phyloP scores from a whole-genome alignment of 2,888 invertebrate species.

The Melipona beecheii region DNA sequence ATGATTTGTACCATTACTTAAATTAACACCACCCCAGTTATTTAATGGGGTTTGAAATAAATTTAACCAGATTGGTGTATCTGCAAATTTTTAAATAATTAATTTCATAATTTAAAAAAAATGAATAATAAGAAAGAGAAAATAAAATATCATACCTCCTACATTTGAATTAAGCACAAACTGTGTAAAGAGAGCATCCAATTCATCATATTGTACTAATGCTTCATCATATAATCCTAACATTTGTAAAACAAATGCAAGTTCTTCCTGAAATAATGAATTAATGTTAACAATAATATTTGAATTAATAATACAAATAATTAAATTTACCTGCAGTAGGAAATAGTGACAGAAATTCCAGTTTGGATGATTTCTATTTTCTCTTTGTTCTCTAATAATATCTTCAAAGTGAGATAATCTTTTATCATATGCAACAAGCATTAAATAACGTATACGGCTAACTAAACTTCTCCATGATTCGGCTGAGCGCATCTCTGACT shows the following conservation, averaged over 20 bases:
- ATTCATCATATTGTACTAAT: slow-evolving; percentile 97
- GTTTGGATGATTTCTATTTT: slow-evolving; percentile 93
- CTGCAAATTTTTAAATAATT: slow-evolving; percentile 81
- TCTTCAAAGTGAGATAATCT: slow-evolving; percentile 95
- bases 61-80: slow-evolving; percentile 93
- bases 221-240: slow-evolving; percentile 96
- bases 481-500: slow-evolving; percentile 94
- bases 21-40: slow-evolving; percentile 90
- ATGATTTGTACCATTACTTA: slow-evolving; percentile 87
- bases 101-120: slow-evolving; percentile 5
- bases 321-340: slow-evolving; percentile 90
- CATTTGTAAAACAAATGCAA: slow-evolving; percentile 97
- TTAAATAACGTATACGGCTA: slow-evolving; percentile 91
- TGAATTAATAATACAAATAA: slow-evolving; percentile 1
- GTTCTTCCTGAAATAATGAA: slow-evolving; percentile 90
- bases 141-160: slow-evolving; percentile 85
- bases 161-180: slow-evolving; percentile 97
- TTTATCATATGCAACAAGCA: slow-evolving; percentile 94
- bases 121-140: background rate
- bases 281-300: background rate
- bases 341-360: slow-evolving; percentile 99
- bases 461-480: slow-evolving; percentile 96
- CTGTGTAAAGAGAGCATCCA: slow-evolving; percentile 98
- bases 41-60: slow-evolving; percentile 92
- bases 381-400: slow-evolving; percentile 94